Percentiles rank a stretch among this genome's conserved stretches.
These are phyloP conservation scores for Molothrus ater DNA, from an alignment of 2,797 vertebrate genomes.

Conservation along the genomic window DNA sequence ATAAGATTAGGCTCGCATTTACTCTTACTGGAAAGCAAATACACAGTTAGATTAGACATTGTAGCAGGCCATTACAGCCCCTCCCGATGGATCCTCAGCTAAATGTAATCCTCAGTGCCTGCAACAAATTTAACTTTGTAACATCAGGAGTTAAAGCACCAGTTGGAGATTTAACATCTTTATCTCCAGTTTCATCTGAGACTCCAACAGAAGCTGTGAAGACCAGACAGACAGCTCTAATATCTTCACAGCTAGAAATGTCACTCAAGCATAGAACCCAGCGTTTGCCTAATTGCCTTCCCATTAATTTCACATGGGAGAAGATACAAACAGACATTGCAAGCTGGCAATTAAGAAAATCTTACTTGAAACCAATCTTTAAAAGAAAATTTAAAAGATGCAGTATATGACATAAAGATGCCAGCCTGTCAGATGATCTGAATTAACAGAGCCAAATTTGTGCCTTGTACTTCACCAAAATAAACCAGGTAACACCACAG, in stretches of 20 bases:
- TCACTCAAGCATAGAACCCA: background rate
- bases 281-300: slow-evolving; percentile 4
- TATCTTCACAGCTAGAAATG: background rate
- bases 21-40: background rate
- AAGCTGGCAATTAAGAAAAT: background rate
- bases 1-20: background rate
- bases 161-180: background rate
- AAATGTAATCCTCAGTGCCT: background rate
- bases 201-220: slow-evolving; percentile 8
- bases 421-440: background rate
- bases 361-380: background rate
- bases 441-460: background rate
- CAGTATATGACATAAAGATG: background rate
- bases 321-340: background rate
- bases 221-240: background rate
- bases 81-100: background rate
- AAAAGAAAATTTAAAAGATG: background rate
- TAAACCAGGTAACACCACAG: background rate
- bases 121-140: background rate
- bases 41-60: background rate
- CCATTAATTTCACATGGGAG: slow-evolving; percentile 35
- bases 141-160: background rate
- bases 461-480: background rate
- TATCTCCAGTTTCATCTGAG: background rate
- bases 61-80: background rate